Evolutionary conservation across 2,888 invertebrate species (phyloP).

Genomic region (Parasteatoda lunata): DNA sequence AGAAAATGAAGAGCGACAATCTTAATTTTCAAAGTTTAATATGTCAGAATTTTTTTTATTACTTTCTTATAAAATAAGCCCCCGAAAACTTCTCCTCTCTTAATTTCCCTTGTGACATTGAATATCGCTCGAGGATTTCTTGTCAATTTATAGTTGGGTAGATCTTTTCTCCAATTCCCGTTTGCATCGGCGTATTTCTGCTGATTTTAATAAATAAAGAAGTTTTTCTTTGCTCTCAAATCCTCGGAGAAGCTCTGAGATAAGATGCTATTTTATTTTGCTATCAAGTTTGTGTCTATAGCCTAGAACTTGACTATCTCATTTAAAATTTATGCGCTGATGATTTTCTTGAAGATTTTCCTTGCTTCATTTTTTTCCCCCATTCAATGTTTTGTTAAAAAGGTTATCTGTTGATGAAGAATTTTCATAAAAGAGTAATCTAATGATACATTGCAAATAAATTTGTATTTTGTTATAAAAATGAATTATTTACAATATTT

Average conservation of each 20-base stretch:
- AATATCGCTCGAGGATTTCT: conserved; percentile 18
- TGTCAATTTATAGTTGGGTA: conserved; percentile 27
- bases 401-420: no score
- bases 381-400: no score
- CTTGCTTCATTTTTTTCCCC: no score
- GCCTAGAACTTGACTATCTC: no score
- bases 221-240: not conserved
- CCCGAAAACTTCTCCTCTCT: conserved; percentile 17
- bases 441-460: no score
- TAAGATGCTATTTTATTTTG: conserved; percentile 41
- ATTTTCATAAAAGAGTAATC: no score
- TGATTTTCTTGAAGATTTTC: no score
- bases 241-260: conserved; percentile 21
- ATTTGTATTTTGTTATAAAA: no score
- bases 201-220: conserved; percentile 20
- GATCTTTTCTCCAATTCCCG: not conserved
- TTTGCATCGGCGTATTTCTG: not conserved
- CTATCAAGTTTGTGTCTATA: conserved; percentile 19
- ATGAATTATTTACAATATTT: no score
- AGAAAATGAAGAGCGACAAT: no score
- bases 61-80: not conserved
- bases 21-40: not conserved
- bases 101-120: conserved; percentile 43
- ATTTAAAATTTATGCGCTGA: no score
- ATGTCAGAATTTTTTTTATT: not conserved